Conservation (phyloP, 2,797 vertebrate species). For the Enteromius trimaculatus region DNA sequence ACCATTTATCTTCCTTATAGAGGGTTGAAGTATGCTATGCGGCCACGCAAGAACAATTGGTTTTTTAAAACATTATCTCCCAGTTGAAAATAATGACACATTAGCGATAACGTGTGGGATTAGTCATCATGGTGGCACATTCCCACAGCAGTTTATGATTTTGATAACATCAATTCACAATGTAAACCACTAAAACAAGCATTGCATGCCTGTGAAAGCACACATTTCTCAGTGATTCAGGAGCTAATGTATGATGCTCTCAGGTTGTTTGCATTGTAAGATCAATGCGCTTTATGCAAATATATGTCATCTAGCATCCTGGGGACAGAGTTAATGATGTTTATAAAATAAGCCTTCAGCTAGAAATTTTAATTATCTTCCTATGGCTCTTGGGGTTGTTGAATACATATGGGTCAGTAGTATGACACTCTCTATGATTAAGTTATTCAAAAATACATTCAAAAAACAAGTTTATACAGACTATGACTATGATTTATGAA, state of each 20-base stretch:
- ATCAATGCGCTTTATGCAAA: constrained; percentile 71
- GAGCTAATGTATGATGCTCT: constrained; percentile 17
- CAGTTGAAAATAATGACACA: constrained; percentile 9
- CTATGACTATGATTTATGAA: constrained; percentile 2
- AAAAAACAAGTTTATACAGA: neutral
- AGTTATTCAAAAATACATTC: neutral
- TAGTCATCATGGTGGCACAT: constrained; percentile 16
- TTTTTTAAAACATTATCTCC: neutral
- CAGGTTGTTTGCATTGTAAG: constrained; percentile 50
- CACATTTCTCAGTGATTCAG: neutral
- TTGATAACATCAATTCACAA: constrained; percentile 10
- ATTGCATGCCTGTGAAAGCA: neutral
- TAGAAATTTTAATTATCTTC: constrained; percentile 66
- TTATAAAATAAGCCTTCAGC: constrained; percentile 62
- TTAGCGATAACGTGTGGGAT: neutral
- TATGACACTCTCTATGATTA: constrained; percentile 10
- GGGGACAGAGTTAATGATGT: constrained; percentile 62
- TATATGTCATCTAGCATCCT: constrained; percentile 61
- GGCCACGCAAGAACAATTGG: neutral
- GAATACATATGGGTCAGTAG: constrained; percentile 5
- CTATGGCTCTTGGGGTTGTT: constrained; percentile 52
- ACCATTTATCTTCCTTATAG: constrained; percentile 44
- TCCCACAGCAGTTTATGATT: neutral
- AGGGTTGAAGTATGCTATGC: constrained; percentile 27
- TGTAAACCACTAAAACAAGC: constrained; percentile 1